Evolutionary conservation across 2,797 vertebrate species (phyloP), one percentile per base, ranked within the genome.

Genomic region (Artibeus lituratus): DNA sequence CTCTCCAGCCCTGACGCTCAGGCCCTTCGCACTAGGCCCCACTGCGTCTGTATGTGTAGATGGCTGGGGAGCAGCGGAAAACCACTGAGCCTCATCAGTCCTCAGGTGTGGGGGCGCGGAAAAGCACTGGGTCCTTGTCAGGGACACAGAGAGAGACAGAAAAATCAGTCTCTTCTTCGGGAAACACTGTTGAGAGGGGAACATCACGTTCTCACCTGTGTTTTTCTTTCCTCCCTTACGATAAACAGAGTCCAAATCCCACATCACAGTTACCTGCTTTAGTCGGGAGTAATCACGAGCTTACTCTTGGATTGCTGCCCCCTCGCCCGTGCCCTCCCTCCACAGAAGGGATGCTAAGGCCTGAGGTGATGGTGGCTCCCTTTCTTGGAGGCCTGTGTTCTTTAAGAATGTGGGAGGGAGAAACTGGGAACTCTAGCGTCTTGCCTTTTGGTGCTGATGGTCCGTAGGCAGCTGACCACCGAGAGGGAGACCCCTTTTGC

Each of bases 401-500:
- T 90, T 93, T 93, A 62, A 85, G 9, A 39, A 35, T 39, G 49
- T 83, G 83, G 57, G 67, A 70, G 15, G 47, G 70, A 69, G 42
- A 10, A 7, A 87, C 59, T 81, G 69, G 39, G 81, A 93, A 49
- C 65, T 62, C 77, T 55, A 57, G 67, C 35, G 0, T 0, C 49
- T 7, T 49, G 16, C 44, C 12, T 70, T 0, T 0, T 73, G 55
- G 15, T 82, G n/a, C 22, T 2, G 47, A 10, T 93, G 37, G 9
- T 67, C 10, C 0, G 0, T 0, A 26, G 93, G 65, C 57, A 3
- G 26, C 80, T 70, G 72, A 49, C 39, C 24, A 4, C 29, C 29
- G 57, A 62, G 49, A 22, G 74, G 16, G 97, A 97, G 42, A 22
- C 35, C 21, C 2, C 51, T 78, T 94, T 94, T 77, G 94, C 59